Base-by-base conservation (phyloP, 2,888 invertebrate species). In the Baronia brevicornis region DNA sequence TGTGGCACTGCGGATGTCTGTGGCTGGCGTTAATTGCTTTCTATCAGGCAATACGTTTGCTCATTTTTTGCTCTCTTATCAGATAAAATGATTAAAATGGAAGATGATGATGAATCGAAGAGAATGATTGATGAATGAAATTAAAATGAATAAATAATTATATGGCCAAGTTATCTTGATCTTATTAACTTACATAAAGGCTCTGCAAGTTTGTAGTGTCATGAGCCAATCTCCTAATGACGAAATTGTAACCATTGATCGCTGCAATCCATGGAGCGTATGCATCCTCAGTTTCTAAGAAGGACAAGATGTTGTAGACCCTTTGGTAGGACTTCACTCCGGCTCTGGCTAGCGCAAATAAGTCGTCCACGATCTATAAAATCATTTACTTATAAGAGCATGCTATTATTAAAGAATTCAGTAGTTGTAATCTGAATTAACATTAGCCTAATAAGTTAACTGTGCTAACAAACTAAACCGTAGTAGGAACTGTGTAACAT, bases 221-320 rank as follows among this genome's bases (percentile, higher is more conserved):
- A 33, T 77, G 70, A n/a, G 85, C 80, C 28, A 84, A 50, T 38
- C 77, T 64, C 24, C 77, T 67, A 2, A 74, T 51, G 9, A 80
- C 53, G 31, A 66, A 86, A 35, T 68, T 66, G 25, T 85, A 72
- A 6, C 86, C 86, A 30, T 62, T 61, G 5, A 90, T 70, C 2
- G 90, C 91, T 1, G 89, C 74, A 20, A 82, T 74, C 89, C 93
- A 93, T 0, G 93, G 91, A 9, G 91, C 79, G 41, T 90, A 90
- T 30, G 89, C 86, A 3, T 82, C 85, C 66, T 91, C 91, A 2
- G 79, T 73, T 32, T 77, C 71, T 38, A 95, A 50, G 64, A 73
- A 82, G 0, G 80, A 78, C 47, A 75, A 87, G 3, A 91, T 79
- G 34, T 87, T 86, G 5, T 92, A 68, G 0, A 87, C 85, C 12